Evolutionary conservation across 2,888 invertebrate genomes (phyloP).

Genomic region (Brassicogethes aeneus): DNA sequence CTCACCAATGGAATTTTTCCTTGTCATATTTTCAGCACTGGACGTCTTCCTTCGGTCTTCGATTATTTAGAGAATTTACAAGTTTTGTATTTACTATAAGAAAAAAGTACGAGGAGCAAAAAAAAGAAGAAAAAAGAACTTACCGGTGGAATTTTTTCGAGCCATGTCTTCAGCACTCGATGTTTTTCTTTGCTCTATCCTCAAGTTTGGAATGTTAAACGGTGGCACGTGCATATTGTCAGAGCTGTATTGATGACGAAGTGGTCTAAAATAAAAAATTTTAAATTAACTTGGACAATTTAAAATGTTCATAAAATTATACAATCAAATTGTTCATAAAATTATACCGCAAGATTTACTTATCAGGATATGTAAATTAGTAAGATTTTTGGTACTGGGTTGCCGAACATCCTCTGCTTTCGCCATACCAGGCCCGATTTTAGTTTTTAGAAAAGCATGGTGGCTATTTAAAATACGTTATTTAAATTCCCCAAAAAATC

Average conservation of each 20-base stretch:
- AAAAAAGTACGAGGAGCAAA: background rate
- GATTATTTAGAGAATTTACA: background rate
- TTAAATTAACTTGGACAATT: background rate
- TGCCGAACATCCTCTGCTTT: no score
- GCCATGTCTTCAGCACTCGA: constrained; percentile 89
- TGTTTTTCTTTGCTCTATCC: constrained; percentile 80
- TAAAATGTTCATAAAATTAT: no score
- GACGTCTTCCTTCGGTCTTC: constrained; percentile 68
- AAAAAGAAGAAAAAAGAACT: constrained; percentile 13
- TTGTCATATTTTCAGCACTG: constrained; percentile 76
- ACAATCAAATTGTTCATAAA: no score
- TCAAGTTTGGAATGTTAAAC: constrained; percentile 81
- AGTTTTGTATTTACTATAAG: constrained; percentile 2
- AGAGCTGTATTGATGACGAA: constrained; percentile 75
- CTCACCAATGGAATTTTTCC: constrained; percentile 64
- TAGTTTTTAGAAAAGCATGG: no score
- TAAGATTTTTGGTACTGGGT: no score
- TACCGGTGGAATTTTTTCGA: constrained; percentile 73
- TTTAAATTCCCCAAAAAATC: no score
- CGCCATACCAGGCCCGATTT: no score
- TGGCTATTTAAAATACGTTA: no score
- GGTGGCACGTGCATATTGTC: constrained; percentile 79
- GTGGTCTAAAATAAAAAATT: constrained; percentile 38
- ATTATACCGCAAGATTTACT: no score
- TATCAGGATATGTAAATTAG: no score